Evolutionary conservation across 2,113 vertebrate genomes (phyloP).

Genomic region (Lycaon pictus): DNA sequence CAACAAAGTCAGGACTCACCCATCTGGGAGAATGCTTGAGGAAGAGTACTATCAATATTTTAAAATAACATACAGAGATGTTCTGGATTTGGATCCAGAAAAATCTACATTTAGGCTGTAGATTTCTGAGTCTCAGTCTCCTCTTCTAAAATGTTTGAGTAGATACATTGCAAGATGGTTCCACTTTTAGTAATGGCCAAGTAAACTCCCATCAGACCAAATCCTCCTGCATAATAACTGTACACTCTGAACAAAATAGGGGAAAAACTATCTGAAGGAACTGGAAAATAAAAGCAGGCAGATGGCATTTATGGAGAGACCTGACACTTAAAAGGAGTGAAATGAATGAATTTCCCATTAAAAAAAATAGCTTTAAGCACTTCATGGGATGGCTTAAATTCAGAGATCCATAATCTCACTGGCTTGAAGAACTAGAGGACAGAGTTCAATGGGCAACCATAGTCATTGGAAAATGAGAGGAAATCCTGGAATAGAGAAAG

Average conservation of each 20-base stretch:
- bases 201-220: neutral
- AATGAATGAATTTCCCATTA: neutral
- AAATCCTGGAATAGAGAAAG: constrained; percentile 20
- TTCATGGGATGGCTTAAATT: neutral
- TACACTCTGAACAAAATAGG: neutral
- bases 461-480: neutral
- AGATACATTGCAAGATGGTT: neutral
- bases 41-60: neutral
- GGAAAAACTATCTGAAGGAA: neutral
- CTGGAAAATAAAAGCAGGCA: neutral
- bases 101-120: neutral
- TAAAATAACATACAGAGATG: constrained; percentile 36
- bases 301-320: neutral
- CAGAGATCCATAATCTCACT: neutral
- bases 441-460: neutral
- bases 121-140: neutral
- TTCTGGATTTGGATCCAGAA: neutral
- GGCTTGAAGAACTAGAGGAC: neutral
- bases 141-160: constrained; percentile 42
- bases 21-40: neutral
- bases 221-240: neutral
- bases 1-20: neutral
- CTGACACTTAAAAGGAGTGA: constrained; percentile 13
- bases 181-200: neutral
- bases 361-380: neutral